Evolutionary conservation across 2,888 invertebrate genomes (phyloP).

Genomic region (Amphiduros pacificus): DNA sequence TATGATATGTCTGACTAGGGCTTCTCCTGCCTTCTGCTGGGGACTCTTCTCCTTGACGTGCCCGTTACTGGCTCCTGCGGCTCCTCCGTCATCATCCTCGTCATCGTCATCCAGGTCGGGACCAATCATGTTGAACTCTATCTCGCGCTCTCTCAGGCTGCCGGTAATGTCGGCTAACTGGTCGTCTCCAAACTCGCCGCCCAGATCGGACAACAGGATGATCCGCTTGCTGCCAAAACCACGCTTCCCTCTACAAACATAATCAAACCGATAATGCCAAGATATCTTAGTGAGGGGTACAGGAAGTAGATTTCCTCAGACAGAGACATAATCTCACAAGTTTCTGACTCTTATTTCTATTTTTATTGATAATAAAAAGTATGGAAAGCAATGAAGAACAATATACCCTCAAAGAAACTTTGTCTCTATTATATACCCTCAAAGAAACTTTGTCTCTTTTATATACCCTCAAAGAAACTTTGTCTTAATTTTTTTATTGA

Average conservation of each 20-base stretch:
- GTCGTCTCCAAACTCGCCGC: constrained; percentile 62
- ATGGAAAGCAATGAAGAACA: no score
- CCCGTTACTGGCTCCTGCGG: constrained; percentile 28
- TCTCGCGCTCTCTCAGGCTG: constrained; percentile 65
- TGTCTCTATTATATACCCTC: no score
- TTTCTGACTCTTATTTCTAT: no score
- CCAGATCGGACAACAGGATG: constrained; percentile 71
- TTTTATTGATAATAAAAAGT: no score
- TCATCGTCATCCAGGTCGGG: constrained; percentile 48
- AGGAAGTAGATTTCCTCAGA: no score
- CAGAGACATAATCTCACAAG: no score
- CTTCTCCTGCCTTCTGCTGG: constrained; percentile 52
- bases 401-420: no score
- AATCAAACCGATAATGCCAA: constrained; percentile 3
- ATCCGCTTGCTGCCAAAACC: constrained; percentile 64
- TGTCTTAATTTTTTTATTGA: no score
- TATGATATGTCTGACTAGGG: constrained; percentile 50
- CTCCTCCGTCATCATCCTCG: constrained; percentile 30
- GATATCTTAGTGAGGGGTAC: no score
- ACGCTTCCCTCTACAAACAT: constrained; percentile 56
- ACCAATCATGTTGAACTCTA: constrained; percentile 68
- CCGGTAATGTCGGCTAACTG: constrained; percentile 64
- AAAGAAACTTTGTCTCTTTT: no score
- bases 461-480: no score
- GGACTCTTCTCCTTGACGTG: constrained; percentile 48